Conservation (phyloP, 2,888 invertebrate species). For the Aricia artaxerxes region DNA sequence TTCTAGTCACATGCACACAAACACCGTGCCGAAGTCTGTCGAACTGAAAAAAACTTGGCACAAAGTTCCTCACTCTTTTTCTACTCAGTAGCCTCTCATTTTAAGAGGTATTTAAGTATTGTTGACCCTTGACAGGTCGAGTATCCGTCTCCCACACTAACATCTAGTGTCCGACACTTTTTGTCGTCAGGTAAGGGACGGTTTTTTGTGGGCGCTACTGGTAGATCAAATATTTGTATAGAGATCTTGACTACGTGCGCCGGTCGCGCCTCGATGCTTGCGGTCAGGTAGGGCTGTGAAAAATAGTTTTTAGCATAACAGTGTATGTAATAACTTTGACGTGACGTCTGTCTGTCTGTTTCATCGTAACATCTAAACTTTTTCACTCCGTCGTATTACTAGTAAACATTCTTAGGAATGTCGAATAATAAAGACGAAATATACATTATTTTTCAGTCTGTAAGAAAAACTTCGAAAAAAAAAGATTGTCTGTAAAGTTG, state of each 20-base stretch:
- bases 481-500: too few species aligned
- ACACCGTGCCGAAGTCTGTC: too few species aligned
- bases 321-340: too few species aligned
- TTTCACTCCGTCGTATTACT: too few species aligned
- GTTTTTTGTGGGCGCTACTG: constrained; percentile 46
- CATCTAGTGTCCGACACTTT: neutral
- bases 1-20: too few species aligned
- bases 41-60: neutral
- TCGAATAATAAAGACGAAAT: too few species aligned
- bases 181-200: constrained; percentile 8
- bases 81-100: neutral
- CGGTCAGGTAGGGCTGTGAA: constrained; percentile 36
- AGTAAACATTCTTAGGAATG: too few species aligned
- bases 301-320: neutral
- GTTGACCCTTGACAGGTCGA: constrained; percentile 11
- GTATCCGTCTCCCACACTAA: constrained; percentile 10
- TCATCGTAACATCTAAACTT: too few species aligned
- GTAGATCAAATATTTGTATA: constrained; percentile 63
- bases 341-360: too few species aligned
- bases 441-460: too few species aligned
- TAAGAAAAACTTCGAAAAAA: too few species aligned
- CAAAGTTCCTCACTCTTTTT: neutral
- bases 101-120: neutral
- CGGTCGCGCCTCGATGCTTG: constrained; percentile 51
- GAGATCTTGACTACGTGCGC: constrained; percentile 51